Base-by-base conservation (phyloP, 2,888 invertebrate species). In the Torymus texanus region DNA sequence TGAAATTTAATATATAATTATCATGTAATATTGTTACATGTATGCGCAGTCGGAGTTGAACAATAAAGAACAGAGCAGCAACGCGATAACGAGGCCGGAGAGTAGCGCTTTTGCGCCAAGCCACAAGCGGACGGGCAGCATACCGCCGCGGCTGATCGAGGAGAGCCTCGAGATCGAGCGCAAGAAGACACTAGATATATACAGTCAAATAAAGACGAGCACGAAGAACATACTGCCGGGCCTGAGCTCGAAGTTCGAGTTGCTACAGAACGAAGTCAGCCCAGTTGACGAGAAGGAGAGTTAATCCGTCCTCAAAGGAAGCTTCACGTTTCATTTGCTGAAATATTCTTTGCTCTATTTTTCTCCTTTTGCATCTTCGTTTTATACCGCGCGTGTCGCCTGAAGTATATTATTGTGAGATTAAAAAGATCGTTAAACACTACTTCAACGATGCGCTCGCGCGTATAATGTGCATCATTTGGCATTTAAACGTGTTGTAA, bases 231-330 rank as follows among this genome's bases (percentile, higher is more conserved):
- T 93, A 63, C 84, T 92, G 3, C 91, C 92, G 0, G 88, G 91
- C 29, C 91, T 91, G 2, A 92, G 92, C n/a, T 92, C 93, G 0
- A 93, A 92, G 84, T 93, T 93, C 85, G 93, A 93, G 86, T 91
- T 92, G 82, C 87, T 93, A 21, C 90, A 90, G 80, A 92, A 93
- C 85, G 93, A 93, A 68, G 90, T 91, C 56, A 92, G 93, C 59
- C 89, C 89, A 41, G 87, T 89, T 83, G 90, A 90, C 82, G 90
- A 90, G 81, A 88, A 87, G 81, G 88, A 89, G 82, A 89, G 89
- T 88, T 89, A 89, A 89, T 89, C 85, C 82, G 82, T 83, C 83
- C 84, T 75, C 70, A 62, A 65, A 62, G 68, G 74, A 62, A 74
- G 74, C 62, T 56, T 56, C 41, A 61, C 62, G 14, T 75, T 63